Percentiles rank a stretch among this genome's conserved stretches.
phyloP scores from a whole-genome alignment of 2,888 invertebrate species.

The Prosopocoilus inquinatus region DNA sequence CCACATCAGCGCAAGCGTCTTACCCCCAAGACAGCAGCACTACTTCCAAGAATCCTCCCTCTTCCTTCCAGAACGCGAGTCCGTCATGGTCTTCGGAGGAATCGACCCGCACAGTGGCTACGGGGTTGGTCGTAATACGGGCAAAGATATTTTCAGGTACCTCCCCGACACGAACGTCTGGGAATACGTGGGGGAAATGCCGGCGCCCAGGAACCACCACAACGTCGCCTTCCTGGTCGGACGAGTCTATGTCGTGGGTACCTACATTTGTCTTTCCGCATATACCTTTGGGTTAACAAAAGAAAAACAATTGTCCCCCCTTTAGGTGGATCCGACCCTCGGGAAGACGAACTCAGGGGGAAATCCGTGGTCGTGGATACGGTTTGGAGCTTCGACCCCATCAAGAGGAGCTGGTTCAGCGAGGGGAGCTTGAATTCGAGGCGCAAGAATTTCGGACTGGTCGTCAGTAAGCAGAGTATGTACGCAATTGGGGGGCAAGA shows the following conservation, averaged over 20 bases:
- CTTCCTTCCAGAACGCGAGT: constrained; percentile 53
- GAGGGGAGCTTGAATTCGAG: constrained; percentile 61
- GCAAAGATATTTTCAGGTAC: constrained; percentile 62
- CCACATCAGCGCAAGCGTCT: constrained; percentile 24
- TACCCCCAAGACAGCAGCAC: constrained; percentile 24
- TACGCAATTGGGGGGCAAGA: constrained; percentile 73
- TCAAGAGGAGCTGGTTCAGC: constrained; percentile 62
- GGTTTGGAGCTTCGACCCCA: constrained; percentile 70
- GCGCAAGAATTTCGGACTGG: constrained; percentile 68
- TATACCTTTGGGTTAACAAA: neutral
- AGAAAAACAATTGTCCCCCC: neutral
- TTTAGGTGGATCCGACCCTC: constrained; percentile 65
- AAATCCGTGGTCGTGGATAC: constrained; percentile 60
- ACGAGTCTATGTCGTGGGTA: constrained; percentile 67
- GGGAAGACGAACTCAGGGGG: constrained; percentile 57
- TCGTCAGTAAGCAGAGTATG: constrained; percentile 64
- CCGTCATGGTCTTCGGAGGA: constrained; percentile 68
- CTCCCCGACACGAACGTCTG: constrained; percentile 61
- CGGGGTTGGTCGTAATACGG: constrained; percentile 58
- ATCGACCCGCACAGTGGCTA: constrained; percentile 63
- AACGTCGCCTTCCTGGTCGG: constrained; percentile 63
- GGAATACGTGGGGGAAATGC: constrained; percentile 66
- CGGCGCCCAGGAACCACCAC: constrained; percentile 70
- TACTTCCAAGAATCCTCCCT: constrained; percentile 24
- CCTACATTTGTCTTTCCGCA: neutral